Conservation (phyloP, 2,797 vertebrate genomes). For the Melanotaenia parkinsoni region DNA sequence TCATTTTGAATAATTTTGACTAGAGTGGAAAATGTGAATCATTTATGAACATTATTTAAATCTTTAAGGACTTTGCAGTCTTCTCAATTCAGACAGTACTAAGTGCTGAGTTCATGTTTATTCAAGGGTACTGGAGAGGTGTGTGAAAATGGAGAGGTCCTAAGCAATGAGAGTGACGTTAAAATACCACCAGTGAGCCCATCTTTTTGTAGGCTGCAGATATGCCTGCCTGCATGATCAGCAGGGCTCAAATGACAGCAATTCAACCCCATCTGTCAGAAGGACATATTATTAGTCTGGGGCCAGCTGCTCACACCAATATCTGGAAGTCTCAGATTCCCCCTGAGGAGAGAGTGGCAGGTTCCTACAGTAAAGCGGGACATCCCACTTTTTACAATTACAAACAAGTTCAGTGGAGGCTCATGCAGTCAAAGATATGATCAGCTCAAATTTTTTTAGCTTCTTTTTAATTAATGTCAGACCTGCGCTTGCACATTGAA, state of each 20-base stretch:
- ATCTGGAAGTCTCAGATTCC: constrained; percentile 43
- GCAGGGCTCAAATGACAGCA: constrained; percentile 76
- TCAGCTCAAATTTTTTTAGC: neutral
- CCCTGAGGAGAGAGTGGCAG: constrained; percentile 23
- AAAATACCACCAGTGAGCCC: constrained; percentile 66
- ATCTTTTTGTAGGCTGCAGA: constrained; percentile 53
- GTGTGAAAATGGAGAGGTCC: constrained; percentile 61
- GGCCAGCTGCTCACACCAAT: constrained; percentile 70
- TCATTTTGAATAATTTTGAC: neutral
- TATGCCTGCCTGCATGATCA: constrained; percentile 73
- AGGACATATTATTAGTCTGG: constrained; percentile 65
- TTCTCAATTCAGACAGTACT: constrained; percentile 7
- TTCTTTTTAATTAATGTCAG: neutral
- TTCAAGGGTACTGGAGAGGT: constrained; percentile 48
- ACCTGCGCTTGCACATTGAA: neutral
- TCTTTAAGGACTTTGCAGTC: neutral
- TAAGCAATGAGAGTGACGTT: constrained; percentile 41
- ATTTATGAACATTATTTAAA: neutral
- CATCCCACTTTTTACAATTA: constrained; percentile 2
- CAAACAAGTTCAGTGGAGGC: neutral
- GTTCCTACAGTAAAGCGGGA: constrained; percentile 40
- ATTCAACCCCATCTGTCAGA: constrained; percentile 73
- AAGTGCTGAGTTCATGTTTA: constrained; percentile 29
- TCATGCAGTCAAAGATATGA: neutral
- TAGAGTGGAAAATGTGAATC: neutral